Percentiles rank a stretch among this genome's conserved stretches.
phyloP scores from a whole-genome alignment of 1,140 invertebrate species.

The Ostrea edulis region DNA sequence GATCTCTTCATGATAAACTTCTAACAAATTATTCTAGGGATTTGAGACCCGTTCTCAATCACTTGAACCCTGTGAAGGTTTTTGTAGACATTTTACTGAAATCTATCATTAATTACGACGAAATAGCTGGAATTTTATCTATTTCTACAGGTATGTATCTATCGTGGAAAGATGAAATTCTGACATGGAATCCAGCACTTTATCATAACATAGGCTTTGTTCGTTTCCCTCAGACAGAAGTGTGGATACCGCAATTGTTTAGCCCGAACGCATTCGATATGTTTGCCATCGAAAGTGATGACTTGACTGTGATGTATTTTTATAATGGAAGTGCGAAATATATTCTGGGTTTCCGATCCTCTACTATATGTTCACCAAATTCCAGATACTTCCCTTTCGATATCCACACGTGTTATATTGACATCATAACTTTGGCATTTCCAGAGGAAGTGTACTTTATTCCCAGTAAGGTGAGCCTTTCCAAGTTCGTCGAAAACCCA shows the following conservation, averaged over 20 bases:
- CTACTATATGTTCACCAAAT: neutral
- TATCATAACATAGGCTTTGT: neutral
- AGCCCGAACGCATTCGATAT: neutral
- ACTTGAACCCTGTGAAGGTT: neutral
- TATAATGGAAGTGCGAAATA: neutral
- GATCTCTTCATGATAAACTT: neutral
- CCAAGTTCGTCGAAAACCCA: neutral
- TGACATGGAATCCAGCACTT: neutral
- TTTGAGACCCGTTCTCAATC: neutral
- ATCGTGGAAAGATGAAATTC: neutral
- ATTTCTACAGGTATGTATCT: neutral
- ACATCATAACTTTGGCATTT: neutral
- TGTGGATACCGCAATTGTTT: neutral
- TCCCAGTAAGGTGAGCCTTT: neutral
- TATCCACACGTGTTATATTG: neutral
- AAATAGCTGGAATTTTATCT: neutral
- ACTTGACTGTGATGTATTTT: neutral
- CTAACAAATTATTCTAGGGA: neutral
- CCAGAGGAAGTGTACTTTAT: neutral
- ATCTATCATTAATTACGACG: neutral
- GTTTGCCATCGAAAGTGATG: neutral
- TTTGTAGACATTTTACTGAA: neutral
- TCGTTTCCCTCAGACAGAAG: neutral
- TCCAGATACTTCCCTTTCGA: constrained; percentile 10
- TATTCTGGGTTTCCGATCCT: neutral